Percentiles rank a stretch among this genome's conserved stretches.
Evolutionary conservation across 2,888 invertebrate species (phyloP).

Genomic region (Scotopteryx bipunctaria): DNA sequence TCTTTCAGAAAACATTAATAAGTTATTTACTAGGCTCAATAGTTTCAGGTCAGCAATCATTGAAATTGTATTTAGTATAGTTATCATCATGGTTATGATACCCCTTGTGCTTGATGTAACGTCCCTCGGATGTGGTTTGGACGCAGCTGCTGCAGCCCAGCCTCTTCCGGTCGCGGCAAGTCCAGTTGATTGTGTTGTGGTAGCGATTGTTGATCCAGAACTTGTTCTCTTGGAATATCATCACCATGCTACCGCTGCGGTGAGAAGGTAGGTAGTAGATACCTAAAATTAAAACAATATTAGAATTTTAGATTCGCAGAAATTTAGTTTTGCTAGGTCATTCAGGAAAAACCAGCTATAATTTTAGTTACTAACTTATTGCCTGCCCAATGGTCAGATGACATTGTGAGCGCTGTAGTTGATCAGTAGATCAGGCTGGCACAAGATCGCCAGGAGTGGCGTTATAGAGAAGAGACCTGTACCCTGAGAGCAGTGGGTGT

Average conservation of each 20-base stretch:
- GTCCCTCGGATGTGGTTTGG: slow-evolving; percentile 72
- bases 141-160: slow-evolving; percentile 75
- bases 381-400: no score
- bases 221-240: slow-evolving; percentile 78
- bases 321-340: neutral
- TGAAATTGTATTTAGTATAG: slow-evolving; percentile 77
- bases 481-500: no score
- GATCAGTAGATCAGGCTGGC: no score
- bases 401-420: no score
- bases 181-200: slow-evolving; percentile 79
- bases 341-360: no score
- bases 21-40: no score
- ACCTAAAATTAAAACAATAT: slow-evolving; percentile 56
- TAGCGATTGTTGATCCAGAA: slow-evolving; percentile 80
- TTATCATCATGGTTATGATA: slow-evolving; percentile 76
- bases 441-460: no score
- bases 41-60: slow-evolving; percentile 64
- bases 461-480: no score
- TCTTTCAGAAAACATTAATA: no score
- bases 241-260: slow-evolving; percentile 77
- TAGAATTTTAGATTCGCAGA: neutral
- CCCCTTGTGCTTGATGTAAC: slow-evolving; percentile 75
- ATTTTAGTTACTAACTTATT: no score
- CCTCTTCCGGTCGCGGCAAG: slow-evolving; percentile 72
- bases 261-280: slow-evolving; percentile 78